Evolutionary conservation across 2,888 invertebrate genomes (phyloP).

Genomic region (Tholera decimalis): DNA sequence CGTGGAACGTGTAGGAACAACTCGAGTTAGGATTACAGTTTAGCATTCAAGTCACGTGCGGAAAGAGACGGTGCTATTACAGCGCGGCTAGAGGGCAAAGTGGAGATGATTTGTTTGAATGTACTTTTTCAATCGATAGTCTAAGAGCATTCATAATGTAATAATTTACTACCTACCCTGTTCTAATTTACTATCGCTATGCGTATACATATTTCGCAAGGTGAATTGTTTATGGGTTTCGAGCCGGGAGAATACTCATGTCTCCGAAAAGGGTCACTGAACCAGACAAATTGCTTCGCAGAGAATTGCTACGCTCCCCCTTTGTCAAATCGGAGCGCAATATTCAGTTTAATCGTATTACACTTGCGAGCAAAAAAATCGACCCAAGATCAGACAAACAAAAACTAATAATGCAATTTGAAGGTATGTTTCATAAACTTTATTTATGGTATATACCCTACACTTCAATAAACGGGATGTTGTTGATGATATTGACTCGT

Average conservation of each 20-base stretch:
- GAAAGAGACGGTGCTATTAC: constrained; percentile 78
- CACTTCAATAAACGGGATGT: too few relatives aligned
- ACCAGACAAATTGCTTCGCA: constrained; percentile 83
- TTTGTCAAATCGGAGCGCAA: constrained; percentile 76
- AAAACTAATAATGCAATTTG: too few relatives aligned
- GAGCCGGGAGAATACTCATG: constrained; percentile 71
- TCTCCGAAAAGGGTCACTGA: constrained; percentile 80
- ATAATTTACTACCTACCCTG: too few relatives aligned
- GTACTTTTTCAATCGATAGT: constrained; percentile 78
- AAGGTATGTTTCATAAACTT: too few relatives aligned
- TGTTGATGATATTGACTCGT: too few relatives aligned
- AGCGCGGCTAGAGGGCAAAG: constrained; percentile 72
- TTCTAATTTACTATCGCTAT: constrained; percentile 68
- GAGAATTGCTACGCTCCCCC: constrained; percentile 74
- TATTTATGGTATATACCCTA: too few relatives aligned
- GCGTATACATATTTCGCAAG: constrained; percentile 77
- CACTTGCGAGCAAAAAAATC: too few relatives aligned
- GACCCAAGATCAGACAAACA: too few relatives aligned
- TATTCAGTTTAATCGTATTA: constrained; percentile 80
- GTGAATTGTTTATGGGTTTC: constrained; percentile 81
- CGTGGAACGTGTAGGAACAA: constrained; percentile 69
- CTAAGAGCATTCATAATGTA: constrained; percentile 76
- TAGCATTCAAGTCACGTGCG: constrained; percentile 77
- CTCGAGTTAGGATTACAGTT: constrained; percentile 76
- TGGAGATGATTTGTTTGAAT: constrained; percentile 76